phyloP scores from a whole-genome alignment of 2,888 invertebrate species.

The Dinocampus coccinellae region DNA sequence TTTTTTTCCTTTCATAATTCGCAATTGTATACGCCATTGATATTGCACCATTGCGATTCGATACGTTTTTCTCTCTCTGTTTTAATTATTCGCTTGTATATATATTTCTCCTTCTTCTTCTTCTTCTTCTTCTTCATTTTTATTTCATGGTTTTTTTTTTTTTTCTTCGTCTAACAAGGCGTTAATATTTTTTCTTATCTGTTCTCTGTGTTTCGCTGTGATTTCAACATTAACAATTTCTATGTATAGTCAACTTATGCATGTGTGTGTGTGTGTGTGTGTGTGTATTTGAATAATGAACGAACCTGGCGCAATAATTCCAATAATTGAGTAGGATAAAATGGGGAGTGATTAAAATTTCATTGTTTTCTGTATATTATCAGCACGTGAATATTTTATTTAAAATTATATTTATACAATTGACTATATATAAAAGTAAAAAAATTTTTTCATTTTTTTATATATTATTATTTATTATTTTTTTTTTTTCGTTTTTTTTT shows the following conservation, averaged over 20 bases:
- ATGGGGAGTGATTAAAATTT: slow-evolving; percentile 16
- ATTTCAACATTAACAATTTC: slow-evolving; percentile 7
- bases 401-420: slow-evolving; percentile 29
- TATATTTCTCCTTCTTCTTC: not conserved
- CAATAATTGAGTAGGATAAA: too few species aligned
- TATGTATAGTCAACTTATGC: not conserved
- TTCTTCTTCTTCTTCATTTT: not conserved
- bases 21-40: not conserved
- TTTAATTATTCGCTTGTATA: not conserved
- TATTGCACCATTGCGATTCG: slow-evolving; percentile 2
- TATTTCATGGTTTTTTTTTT: too few species aligned
- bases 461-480: too few species aligned
- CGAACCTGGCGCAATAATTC: slow-evolving; percentile 29
- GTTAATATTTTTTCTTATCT: not conserved
- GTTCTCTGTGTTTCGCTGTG: not conserved
- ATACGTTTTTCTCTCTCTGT: slow-evolving; percentile 5
- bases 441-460: too few species aligned
- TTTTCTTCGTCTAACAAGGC: not conserved
- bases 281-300: not conserved
- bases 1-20: not conserved
- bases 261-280: not conserved
- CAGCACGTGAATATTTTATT: not conserved
- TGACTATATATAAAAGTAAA: too few species aligned
- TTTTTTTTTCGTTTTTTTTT: slow-evolving; percentile 6
- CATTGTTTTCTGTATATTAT: slow-evolving; percentile 10